Evolutionary conservation across 1,140 invertebrate genomes (phyloP).

Genomic region (Drosophila bipectinata): DNA sequence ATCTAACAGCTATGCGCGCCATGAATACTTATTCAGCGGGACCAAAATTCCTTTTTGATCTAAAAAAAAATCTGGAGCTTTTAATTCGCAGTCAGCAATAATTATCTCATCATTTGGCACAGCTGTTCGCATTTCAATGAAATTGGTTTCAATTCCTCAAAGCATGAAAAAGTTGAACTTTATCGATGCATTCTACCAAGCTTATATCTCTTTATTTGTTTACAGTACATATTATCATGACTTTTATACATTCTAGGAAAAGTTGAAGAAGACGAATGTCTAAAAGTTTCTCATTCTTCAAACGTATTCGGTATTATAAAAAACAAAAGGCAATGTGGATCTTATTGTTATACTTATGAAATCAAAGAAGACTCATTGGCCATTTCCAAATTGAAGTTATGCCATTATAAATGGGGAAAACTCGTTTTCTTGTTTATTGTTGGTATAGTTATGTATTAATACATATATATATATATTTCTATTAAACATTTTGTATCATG

Average conservation of each 20-base stretch:
- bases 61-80: constrained; percentile 33
- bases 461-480: constrained; percentile 67
- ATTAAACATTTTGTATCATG: constrained; percentile 72
- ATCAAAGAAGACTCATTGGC: constrained; percentile 35
- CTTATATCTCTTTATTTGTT: constrained; percentile 56
- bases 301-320: constrained; percentile 66
- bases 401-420: constrained; percentile 53
- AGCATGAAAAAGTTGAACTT: constrained; percentile 70
- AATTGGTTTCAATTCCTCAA: constrained; percentile 61
- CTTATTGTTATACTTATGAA: constrained; percentile 27
- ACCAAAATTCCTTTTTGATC: constrained; percentile 65
- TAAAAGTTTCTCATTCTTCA: constrained; percentile 61
- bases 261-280: constrained; percentile 25
- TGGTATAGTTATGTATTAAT: constrained; percentile 61
- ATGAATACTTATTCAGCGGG: constrained; percentile 55
- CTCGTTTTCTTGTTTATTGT: constrained; percentile 57
- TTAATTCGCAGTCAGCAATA: constrained; percentile 46
- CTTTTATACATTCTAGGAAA: constrained; percentile 63
- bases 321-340: constrained; percentile 51
- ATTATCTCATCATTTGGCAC: constrained; percentile 40
- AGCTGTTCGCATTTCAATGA: constrained; percentile 32
- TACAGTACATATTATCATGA: constrained; percentile 63
- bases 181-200: constrained; percentile 50
- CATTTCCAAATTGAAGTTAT: constrained; percentile 59
- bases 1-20: constrained; percentile 43